These are phyloP conservation scores for Zaprionus obscuricornis DNA, from an alignment of 2,888 invertebrate species.

Conservation along the genomic window DNA sequence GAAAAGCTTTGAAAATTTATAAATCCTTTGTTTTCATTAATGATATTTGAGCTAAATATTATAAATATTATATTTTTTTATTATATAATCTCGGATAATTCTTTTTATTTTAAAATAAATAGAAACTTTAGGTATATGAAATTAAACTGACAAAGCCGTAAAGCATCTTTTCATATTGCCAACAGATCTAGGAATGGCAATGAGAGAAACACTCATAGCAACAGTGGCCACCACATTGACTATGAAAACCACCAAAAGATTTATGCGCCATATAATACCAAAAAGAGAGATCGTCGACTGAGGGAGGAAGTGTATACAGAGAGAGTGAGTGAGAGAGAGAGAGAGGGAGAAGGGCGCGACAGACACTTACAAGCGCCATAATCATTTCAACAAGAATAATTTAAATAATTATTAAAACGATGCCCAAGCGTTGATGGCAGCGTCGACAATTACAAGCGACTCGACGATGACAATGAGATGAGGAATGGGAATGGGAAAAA, in stretches of 20 bases:
- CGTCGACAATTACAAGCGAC: conserved; percentile 67
- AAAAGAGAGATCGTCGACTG: conserved; percentile 10
- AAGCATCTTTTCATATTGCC: no score
- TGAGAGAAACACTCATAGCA: conserved; percentile 16
- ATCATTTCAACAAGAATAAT: conserved; percentile 81
- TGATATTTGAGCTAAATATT: no score
- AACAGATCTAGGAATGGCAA: no score
- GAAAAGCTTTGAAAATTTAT: no score
- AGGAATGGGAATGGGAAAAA: neutral
- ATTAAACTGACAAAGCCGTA: no score
- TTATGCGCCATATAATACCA: conserved; percentile 76
- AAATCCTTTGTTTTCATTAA: no score
- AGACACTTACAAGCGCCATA: conserved; percentile 75
- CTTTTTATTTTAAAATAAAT: no score
- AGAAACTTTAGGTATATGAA: no score
- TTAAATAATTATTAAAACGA: conserved; percentile 80
- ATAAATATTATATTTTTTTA: no score
- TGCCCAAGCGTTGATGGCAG: conserved; percentile 66
- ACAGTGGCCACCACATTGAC: conserved; percentile 42
- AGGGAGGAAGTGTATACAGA: conserved; percentile 15
- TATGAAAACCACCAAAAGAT: conserved; percentile 78
- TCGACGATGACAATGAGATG: no score
- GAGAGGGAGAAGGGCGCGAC: conserved; percentile 7
- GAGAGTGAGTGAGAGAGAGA: conserved; percentile 10
- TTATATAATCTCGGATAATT: no score